phyloP scores from a whole-genome alignment of 2,113 vertebrate genomes.

The Numenius arquata region DNA sequence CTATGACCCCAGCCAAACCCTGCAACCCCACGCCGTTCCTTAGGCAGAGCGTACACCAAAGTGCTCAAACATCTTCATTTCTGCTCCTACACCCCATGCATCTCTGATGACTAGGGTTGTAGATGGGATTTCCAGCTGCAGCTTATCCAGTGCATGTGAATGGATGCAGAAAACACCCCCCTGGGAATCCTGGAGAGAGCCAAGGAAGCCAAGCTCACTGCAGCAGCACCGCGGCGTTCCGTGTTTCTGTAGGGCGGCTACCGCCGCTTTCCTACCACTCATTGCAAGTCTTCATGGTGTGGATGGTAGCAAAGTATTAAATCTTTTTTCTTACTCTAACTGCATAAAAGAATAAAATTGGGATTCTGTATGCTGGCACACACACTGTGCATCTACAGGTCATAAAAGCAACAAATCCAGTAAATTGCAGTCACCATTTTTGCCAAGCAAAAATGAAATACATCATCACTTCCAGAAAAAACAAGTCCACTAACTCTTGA shows the following conservation, averaged over 20 bases:
- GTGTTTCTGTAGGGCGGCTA: background rate
- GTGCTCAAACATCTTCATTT: background rate
- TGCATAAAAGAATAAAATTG: background rate
- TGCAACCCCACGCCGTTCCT: background rate
- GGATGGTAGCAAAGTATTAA: background rate
- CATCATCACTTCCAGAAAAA: background rate
- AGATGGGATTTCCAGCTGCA: background rate
- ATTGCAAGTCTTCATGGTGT: background rate
- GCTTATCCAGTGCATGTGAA: background rate
- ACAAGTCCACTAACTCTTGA: background rate
- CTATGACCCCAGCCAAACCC: background rate
- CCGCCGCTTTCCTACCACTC: background rate
- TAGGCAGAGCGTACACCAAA: background rate
- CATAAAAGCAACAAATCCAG: conserved; percentile 42
- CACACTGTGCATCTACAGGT: background rate
- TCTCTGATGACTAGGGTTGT: background rate
- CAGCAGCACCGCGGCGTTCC: background rate
- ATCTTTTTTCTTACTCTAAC: background rate
- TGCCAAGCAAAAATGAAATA: conserved; percentile 12
- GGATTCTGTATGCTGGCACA: background rate
- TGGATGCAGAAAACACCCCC: background rate
- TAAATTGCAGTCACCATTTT: background rate
- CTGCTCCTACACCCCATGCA: background rate
- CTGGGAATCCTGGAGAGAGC: background rate
- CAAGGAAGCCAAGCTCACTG: background rate